These are phyloP conservation scores for Drosophila trapezifrons DNA, from an alignment of 1,140 invertebrate species.

Conservation along the genomic window DNA sequence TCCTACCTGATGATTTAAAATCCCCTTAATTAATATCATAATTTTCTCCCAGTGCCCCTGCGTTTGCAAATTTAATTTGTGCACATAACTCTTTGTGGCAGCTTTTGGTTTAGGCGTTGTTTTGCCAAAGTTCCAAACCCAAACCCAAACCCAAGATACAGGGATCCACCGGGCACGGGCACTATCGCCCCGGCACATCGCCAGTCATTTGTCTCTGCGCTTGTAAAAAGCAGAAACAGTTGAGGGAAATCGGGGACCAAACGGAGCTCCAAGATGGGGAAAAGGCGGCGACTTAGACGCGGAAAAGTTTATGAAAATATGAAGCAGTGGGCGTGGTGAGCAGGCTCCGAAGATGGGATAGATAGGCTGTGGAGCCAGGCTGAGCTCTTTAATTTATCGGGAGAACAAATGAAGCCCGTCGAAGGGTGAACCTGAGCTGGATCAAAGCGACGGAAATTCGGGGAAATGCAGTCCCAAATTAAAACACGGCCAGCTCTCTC, in stretches of 20 bases:
- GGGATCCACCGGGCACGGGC: slow-evolving; percentile 27
- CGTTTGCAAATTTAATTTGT: slow-evolving; percentile 79
- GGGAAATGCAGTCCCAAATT: slow-evolving; percentile 21
- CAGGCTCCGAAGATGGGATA: slow-evolving; percentile 23
- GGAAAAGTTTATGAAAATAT: slow-evolving; percentile 64
- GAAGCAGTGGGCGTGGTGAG: slow-evolving; percentile 67
- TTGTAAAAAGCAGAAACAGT: slow-evolving; percentile 62
- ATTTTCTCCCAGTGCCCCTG: slow-evolving; percentile 23
- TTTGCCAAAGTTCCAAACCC: slow-evolving; percentile 37
- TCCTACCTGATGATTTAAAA: neutral
- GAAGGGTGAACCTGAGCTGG: neutral
- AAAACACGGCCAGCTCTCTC: slow-evolving; percentile 12
- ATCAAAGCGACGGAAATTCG: slow-evolving; percentile 19
- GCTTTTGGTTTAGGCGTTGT: slow-evolving; percentile 67
- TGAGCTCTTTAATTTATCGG: slow-evolving; percentile 61
- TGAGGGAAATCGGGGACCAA: neutral
- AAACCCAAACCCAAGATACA: slow-evolving; percentile 14
- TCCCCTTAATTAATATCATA: neutral
- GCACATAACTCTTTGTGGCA: slow-evolving; percentile 78
- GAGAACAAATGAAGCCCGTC: slow-evolving; percentile 34
- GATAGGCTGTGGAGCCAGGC: slow-evolving; percentile 20
- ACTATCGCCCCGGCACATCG: slow-evolving; percentile 62
- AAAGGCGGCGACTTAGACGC: slow-evolving; percentile 46
- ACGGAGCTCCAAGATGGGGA: neutral
- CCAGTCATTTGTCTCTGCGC: slow-evolving; percentile 78